Evolutionary conservation across 2,888 invertebrate genomes (phyloP), one percentile per base, ranked within the genome.

Genomic region (Philereme vetulata): DNA sequence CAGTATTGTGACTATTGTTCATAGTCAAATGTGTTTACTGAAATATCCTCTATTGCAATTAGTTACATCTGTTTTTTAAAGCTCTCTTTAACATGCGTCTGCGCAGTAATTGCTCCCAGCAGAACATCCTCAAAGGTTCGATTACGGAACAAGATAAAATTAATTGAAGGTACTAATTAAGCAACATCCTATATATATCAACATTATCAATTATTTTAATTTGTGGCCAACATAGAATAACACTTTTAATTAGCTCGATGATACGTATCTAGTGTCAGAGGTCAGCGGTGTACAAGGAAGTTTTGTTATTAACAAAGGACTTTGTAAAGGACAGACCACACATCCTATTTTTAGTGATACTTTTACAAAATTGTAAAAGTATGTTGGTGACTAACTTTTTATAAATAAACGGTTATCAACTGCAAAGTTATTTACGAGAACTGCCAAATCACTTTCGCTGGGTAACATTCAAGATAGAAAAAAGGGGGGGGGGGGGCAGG

Each of bases 241-340:
- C 56, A 70, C 62, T 72, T 72, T 82, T 86, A 86, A 89, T 88
- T 84, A 86, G 74, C 78, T 72, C 72, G 75, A 77, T 76, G 79
- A 79, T 76, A 77, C 74, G 75, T 88, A 88, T 87, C 87, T 86
- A 47, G 75, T 85, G 90, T 88, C 88, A 90, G 81, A 85, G 90
- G 89, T 88, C 84, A 81, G 63, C 62, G 36, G 58, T 46, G 45
- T 67, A 74, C 62, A 71, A 86, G 83, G 84, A 90, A 90, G 89
- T 34, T 42, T 60, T 62, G 60, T 72, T 72, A 72, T 55, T 56
- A 50, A 21, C 21, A 21, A 21, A 21, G 21, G 21, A 21, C 21
- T 34, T 55, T 0, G 42, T 57, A 51, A 33, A n/a, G 46, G 33
- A 8, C 10, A 11, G 7, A 47, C 9, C 38, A 54, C 32, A 53